Evolutionary conservation across 2,888 invertebrate species (phyloP), one percentile per base, ranked within the genome.

Genomic region (Drosophila subquinaria): DNA sequence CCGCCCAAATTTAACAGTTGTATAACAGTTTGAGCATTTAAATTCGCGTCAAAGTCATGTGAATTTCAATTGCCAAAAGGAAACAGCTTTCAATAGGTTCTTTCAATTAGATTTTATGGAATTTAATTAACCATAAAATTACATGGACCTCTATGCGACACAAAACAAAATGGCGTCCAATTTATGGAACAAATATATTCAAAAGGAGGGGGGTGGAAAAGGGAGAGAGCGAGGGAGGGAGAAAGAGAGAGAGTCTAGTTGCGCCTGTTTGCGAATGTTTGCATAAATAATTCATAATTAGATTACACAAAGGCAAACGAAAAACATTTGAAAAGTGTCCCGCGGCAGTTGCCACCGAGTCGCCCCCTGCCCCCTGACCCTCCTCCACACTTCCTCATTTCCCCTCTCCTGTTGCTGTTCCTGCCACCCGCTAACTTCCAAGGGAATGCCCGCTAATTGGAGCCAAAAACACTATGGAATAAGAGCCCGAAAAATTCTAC

Each of bases 271-370:
- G 50, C 61, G 68, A 80, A 76, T 81, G 76, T 84, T 87, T 83
- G 79, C 88, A 79, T 87, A 84, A 84, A 83, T 88, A 81, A 84
- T 79, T 87, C 72, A 81, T 87, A 87, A 89, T 87, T 87, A 77
- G 74, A 87, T 84, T 87, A 74, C 65, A 89, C 89, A 89, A 84
- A 76, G 74, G 79, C 82, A 62, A 73, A 73, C 62, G 71, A 70
- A 71, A 71, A 72, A 71, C 69, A 70, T 69, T 72, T 64, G 33
- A 72, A 88, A 75, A 52, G 79, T 27, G 20, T 17, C 50, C 45
- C 55, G 59, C 50, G 40, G 56, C 62, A 15, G 35, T 20, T 20
- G 51, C 13, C 23, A 42, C 40, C 13, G 8, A 2, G 13, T 20
- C 48, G 20, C 30, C 53, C 47, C 55, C 5, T n/a, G 27, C 35